Conservation (phyloP, 2,888 invertebrate genomes). For the Lymantria dispar region DNA sequence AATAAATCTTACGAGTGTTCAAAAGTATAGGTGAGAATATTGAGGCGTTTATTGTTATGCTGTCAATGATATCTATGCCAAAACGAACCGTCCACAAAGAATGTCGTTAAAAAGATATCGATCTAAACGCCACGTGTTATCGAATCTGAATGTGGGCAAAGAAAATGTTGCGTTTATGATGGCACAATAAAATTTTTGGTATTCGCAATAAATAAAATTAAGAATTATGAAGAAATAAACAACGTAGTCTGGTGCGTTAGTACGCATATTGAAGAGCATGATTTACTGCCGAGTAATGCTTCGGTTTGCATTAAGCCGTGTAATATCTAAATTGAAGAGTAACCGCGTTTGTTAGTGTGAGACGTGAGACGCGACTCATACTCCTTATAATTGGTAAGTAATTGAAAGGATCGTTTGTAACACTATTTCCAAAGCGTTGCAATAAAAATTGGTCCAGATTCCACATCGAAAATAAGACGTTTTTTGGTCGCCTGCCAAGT, state of each 20-base stretch:
- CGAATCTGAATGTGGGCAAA: constrained; percentile 44
- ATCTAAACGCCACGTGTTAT: constrained; percentile 60
- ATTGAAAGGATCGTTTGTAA: constrained; percentile 64
- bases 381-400: constrained; percentile 56
- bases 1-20: constrained; percentile 76
- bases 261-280: constrained; percentile 41
- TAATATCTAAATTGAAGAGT: constrained; percentile 33
- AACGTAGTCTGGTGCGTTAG: constrained; percentile 41
- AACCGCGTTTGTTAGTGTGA: constrained; percentile 28
- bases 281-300: constrained; percentile 44
- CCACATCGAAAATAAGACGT: constrained; percentile 83
- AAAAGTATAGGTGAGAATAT: constrained; percentile 67
- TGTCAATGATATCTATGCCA: constrained; percentile 48
- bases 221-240: constrained; percentile 55
- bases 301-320: constrained; percentile 32
- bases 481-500: constrained; percentile 81
- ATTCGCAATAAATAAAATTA: constrained; percentile 61
- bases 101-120: constrained; percentile 62
- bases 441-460: constrained; percentile 83
- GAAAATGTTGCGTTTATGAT: constrained; percentile 49
- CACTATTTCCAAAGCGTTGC: constrained; percentile 76
- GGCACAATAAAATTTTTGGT: constrained; percentile 59
- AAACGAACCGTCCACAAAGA: constrained; percentile 52
- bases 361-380: constrained; percentile 15
- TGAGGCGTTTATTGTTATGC: constrained; percentile 57